Conservation (phyloP, 2,888 invertebrate species). For the Aspidapion aeneum region DNA sequence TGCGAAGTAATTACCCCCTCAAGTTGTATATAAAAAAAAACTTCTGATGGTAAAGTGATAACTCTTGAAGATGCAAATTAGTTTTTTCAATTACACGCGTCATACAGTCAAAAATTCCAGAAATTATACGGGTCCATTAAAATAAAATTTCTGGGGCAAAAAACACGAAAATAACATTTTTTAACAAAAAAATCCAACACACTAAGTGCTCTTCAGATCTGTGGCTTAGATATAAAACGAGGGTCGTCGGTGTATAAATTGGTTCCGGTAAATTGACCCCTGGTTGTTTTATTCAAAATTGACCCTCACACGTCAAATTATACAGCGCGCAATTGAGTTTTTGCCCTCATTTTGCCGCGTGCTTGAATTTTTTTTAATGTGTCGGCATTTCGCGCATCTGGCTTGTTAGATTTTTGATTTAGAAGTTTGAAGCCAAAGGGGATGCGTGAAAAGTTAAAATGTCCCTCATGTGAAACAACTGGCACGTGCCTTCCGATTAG, state of each 20-base stretch:
- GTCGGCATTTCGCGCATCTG: slow-evolving; percentile 30
- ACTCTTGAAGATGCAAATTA: neutral
- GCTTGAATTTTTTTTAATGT: slow-evolving; percentile 6
- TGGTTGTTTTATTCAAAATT: neutral
- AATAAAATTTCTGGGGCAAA: neutral
- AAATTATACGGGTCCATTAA: neutral
- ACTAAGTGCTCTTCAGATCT: neutral
- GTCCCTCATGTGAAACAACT: neutral
- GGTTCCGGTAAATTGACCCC: neutral
- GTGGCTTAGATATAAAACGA: neutral
- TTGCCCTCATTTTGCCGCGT: neutral
- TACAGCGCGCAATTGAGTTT: neutral
- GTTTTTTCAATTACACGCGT: neutral
- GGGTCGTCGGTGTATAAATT: neutral
- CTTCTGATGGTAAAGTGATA: too few relatives aligned
- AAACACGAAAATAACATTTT: neutral
- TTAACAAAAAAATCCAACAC: neutral
- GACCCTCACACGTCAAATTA: neutral
- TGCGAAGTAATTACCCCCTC: too few relatives aligned
- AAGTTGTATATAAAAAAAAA: too few relatives aligned
- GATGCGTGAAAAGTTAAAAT: neutral
- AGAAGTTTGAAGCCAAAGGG: neutral
- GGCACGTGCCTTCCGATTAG: too few relatives aligned
- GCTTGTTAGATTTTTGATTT: slow-evolving; percentile 7
- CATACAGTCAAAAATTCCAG: too few relatives aligned